Evolutionary conservation across 2,113 vertebrate genomes (phyloP), one percentile per base, ranked within the genome.

Genomic region (Suncus etruscus): DNA sequence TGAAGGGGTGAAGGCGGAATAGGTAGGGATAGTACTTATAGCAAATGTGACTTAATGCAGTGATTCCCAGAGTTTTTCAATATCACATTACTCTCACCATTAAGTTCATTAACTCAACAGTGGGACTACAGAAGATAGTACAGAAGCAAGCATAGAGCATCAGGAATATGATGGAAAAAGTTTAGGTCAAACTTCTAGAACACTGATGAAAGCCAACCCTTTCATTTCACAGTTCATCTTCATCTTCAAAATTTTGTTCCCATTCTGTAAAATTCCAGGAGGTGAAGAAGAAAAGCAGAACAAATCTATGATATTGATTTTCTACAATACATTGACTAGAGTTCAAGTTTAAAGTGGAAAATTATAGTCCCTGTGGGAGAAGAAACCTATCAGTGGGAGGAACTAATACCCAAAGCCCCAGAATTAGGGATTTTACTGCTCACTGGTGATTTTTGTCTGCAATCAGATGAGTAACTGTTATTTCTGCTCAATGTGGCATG

Each of bases 341-440:
- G 94, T 95, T 97, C 95, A 97, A 92, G 96, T 93, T 95, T 96
- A 96, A 97, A 96, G 95, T 96, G 88, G 92, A 95, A 96, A 96
- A 96, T 96, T 95, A 95, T 79, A 92, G 93, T 91, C 94, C 86
- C 92, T 69, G 8, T 65, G 83, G 94, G 93, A 95, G 87, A 90
- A 94, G 90, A 95, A 95, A 83, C 69, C 90, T 95, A 93, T 95
- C 96, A 91, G 18, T 82, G 84, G 88, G 91, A 92, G 77, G 77
- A 95, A 93, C 92, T 65, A 89, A 87, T 50, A 91, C 83, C 90
- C 25, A 84, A 94, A 95, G 87, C 91, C 74, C 75, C 61, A 79
- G 89, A 94, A 95, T 96, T 85, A 93, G 94, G 84, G 94, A 80
- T 95, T 95, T 95, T 91, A 94, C 87, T 93, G 94, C 73, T 82